phyloP scores from a whole-genome alignment of 2,888 invertebrate genomes.

The Torymus auratus region DNA sequence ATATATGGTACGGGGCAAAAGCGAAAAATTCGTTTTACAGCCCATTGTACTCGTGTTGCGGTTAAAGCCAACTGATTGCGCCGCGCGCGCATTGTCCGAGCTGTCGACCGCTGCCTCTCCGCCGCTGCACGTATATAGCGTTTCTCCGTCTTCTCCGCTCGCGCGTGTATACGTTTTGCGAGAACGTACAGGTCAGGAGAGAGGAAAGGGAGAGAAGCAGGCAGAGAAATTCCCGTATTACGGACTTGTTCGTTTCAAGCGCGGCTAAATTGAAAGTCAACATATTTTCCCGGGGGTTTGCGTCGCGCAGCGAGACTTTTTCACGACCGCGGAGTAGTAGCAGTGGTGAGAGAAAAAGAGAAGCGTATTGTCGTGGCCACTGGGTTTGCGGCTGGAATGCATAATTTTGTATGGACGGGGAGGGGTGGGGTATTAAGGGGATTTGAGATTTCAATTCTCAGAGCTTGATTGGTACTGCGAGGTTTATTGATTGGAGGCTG shows the following conservation, averaged over 20 bases:
- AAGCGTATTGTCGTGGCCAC: too few relatives aligned
- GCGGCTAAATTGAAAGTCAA: conserved; percentile 51
- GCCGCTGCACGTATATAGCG: too few relatives aligned
- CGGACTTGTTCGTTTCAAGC: conserved; percentile 38
- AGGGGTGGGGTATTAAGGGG: not conserved
- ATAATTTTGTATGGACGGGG: too few relatives aligned
- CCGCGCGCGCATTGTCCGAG: conserved; percentile 56
- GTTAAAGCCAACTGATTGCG: conserved; percentile 59
- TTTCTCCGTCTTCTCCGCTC: conserved; percentile 19
- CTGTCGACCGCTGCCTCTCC: conserved; percentile 42
- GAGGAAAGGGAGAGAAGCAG: too few relatives aligned
- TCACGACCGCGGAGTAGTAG: too few relatives aligned
- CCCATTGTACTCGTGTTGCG: conserved; percentile 58
- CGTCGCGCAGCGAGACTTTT: not conserved
- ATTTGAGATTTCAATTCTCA: not conserved
- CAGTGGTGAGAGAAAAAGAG: too few relatives aligned
- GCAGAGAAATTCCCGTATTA: conserved; percentile 42
- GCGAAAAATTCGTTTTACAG: conserved; percentile 59
- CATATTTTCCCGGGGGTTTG: conserved; percentile 28
- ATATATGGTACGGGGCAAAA: conserved; percentile 1
- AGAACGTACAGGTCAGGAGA: not conserved
- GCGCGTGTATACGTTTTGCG: not conserved
- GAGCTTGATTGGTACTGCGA: too few relatives aligned
- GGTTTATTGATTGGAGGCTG: too few relatives aligned
- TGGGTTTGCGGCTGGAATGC: too few relatives aligned